These are phyloP conservation scores for Pelusios castaneus DNA, from an alignment of 2,113 vertebrate genomes.

Conservation along the genomic window DNA sequence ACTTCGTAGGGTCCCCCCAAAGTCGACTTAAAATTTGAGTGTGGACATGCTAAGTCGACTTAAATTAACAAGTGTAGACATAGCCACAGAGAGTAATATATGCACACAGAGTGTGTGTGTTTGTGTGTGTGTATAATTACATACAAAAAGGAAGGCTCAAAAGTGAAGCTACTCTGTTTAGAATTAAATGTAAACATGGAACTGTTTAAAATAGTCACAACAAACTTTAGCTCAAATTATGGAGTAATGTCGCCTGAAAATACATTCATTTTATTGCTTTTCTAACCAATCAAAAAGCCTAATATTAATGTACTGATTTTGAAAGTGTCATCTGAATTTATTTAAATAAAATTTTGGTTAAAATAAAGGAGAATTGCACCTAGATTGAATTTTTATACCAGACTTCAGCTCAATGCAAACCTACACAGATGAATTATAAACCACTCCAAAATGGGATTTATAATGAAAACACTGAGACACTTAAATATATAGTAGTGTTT, in stretches of 20 bases:
- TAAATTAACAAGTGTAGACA: too few species aligned
- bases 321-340: not conserved
- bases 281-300: not conserved
- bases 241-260: not conserved
- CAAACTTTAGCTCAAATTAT: not conserved
- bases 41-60: too few species aligned
- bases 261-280: not conserved
- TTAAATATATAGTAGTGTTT: slow-evolving; percentile 16
- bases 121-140: too few species aligned
- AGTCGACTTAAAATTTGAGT: too few species aligned
- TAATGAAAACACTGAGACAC: not conserved
- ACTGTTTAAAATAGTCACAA: not conserved
- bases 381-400: not conserved
- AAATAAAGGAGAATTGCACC: not conserved
- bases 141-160: not conserved
- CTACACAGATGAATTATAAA: not conserved
- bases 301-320: not conserved
- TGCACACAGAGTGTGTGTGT: too few species aligned
- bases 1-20: too few species aligned
- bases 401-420: slow-evolving; percentile 8
- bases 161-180: not conserved
- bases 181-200: not conserved
- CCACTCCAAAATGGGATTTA: not conserved
- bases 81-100: too few species aligned
- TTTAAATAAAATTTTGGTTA: slow-evolving; percentile 20